A percentile compares a stretch with the other conserved stretches of the same genome.
These are phyloP conservation scores for Ophioderma brevispina DNA, from an alignment of 35 echinoderm and acorn worm genomes.

Conservation along the genomic window DNA sequence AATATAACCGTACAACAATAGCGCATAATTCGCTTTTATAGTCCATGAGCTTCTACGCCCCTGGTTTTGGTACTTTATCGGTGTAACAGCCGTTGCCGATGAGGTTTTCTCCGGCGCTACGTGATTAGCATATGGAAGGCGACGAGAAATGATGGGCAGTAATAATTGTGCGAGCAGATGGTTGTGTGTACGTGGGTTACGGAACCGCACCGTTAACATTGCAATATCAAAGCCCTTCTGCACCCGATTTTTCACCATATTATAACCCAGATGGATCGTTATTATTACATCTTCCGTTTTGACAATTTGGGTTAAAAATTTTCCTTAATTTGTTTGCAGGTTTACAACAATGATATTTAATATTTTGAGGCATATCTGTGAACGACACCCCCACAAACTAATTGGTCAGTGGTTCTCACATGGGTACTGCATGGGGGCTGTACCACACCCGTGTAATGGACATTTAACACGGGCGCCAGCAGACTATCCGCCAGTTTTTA, in stretches of 20 bases:
- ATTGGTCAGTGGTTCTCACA: not conserved
- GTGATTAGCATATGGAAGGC: slow-evolving; percentile 41
- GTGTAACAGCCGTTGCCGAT: not conserved
- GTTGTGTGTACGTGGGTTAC: slow-evolving; percentile 19
- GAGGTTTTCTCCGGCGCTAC: not conserved
- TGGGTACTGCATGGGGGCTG: slow-evolving; percentile 1
- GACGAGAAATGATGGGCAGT: slow-evolving; percentile 25
- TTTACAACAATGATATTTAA: not conserved
- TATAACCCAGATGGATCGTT: slow-evolving; percentile 11
- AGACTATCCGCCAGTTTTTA: not conserved
- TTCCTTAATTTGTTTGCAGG: not conserved
- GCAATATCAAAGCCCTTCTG: slow-evolving; percentile 16
- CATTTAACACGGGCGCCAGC: slow-evolving; percentile 1
- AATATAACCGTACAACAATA: slow-evolving; percentile 1
- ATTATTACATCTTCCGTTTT: not conserved
- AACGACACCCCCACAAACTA: slow-evolving; percentile 7
- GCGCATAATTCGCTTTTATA: not conserved
- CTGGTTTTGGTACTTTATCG: not conserved
- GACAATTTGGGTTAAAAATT: not conserved
- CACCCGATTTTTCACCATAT: slow-evolving; percentile 3
- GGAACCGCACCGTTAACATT: slow-evolving; percentile 12
- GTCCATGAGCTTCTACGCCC: not conserved
- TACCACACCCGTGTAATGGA: not conserved
- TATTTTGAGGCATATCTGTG: not conserved
- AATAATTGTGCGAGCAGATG: slow-evolving; percentile 33